Conservation (phyloP, 2,888 invertebrate species). For the Caenorhabditis angaria region DNA sequence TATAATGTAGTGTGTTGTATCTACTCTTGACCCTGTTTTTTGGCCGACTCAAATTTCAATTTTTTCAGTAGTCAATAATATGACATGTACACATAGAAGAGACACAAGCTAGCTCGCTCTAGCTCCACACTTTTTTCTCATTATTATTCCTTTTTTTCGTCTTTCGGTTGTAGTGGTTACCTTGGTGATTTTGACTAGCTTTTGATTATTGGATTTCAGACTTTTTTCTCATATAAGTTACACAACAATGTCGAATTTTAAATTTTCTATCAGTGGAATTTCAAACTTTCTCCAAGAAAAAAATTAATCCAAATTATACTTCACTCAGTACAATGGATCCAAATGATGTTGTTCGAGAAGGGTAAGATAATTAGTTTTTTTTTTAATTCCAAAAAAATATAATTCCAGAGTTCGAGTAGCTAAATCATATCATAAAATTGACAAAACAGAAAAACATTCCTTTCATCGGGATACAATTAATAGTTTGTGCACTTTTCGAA, state of each 20-base stretch:
- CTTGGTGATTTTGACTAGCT: constrained; percentile 4
- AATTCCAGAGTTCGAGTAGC: not conserved
- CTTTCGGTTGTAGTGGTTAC: not conserved
- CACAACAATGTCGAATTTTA: constrained; percentile 10
- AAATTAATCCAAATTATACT: constrained; percentile 57
- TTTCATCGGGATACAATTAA: constrained; percentile 63
- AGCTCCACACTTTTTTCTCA: constrained; percentile 1
- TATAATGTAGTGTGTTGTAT: not conserved
- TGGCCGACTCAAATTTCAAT: not conserved
- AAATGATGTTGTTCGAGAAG: constrained; percentile 49
- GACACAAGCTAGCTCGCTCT: not conserved
- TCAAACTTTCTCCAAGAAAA: constrained; percentile 19
- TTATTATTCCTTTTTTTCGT: not conserved
- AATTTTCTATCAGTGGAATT: not conserved
- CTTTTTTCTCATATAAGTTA: not conserved
- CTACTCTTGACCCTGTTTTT: constrained; percentile 1
- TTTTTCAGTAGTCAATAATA: constrained; percentile 2
- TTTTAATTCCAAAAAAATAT: no score
- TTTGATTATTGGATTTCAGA: not conserved
- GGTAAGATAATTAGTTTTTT: constrained; percentile 19
- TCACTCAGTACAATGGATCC: constrained; percentile 60
- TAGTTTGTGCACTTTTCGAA: constrained; percentile 58
- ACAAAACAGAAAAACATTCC: constrained; percentile 15
- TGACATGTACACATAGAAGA: not conserved
- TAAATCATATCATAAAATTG: not conserved